Evolutionary conservation across 1,140 invertebrate species (phyloP), one percentile per base, ranked within the genome.

Genomic region (Caenorhabditis tropicalis): DNA sequence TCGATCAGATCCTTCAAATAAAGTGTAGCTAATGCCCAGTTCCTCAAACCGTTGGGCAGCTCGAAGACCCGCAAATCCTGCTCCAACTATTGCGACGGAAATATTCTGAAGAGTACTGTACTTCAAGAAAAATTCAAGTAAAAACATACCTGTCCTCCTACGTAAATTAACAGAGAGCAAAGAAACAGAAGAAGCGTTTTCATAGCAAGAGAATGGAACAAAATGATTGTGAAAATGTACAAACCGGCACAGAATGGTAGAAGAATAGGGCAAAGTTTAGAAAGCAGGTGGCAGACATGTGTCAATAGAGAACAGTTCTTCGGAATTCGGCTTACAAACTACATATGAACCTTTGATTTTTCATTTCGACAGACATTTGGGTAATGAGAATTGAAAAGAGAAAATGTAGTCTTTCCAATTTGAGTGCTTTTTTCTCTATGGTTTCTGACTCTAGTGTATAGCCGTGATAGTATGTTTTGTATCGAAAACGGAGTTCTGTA

Each of bases 1-100:
- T 65, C 82, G 6, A 56, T 58, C 43, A 19, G 82, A 31, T 36
- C 58, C 82, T 60, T 84, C 82, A 16, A 84, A 56, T 19, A 84
- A 5, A 2, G 46, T 48, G 33, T 84, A 84, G 1, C 27, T 33
- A 5, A 84, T 80, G 19, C 82, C 82, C 9, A 53, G 21, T 31
- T 84, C 27, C 31, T 84, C 82, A n/a, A 84, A 39, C 15, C 65
- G 36, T 36, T 39, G 27, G 19, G 70, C 82, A 36, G 82, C 65
- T 39, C 21, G 29, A 5, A 84, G 46, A 5, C 70, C 82, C 27
- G 65, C 82, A n/a, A 80, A 84, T 56, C 82, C 82, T 21, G 58
- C 82, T n/a, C 82, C 65, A 58, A 84, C 53, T 56, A 79, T 80
- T 3, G n/a, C 36, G 10, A 56, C 53, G 1, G 53, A 27, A 12